Percentiles rank a stretch among this genome's conserved stretches.
These are phyloP conservation scores for Ricordea florida DNA, from an alignment of 92 coral and sea anemone species.

Conservation along the genomic window DNA sequence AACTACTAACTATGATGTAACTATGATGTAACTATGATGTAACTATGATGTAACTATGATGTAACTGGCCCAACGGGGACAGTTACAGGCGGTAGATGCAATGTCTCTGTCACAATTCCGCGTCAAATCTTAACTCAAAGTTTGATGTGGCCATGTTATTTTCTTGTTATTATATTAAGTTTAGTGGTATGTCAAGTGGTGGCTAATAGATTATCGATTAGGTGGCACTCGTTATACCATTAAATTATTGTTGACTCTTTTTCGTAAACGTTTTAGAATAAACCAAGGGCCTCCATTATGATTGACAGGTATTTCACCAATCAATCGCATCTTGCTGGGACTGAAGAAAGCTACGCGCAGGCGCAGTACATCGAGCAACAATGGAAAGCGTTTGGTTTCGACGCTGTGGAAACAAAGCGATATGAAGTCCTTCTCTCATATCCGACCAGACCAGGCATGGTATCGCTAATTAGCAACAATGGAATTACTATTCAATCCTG, in stretches of 20 bases:
- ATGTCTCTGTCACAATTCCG: too few species aligned
- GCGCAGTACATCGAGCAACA: conserved; percentile 58
- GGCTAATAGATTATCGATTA: neutral
- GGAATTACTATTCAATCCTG: conserved; percentile 54
- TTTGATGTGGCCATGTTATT: too few species aligned
- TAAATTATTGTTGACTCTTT: neutral
- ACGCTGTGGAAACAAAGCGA: conserved; percentile 62
- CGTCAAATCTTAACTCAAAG: too few species aligned
- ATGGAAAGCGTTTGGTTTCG: conserved; percentile 60
- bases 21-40: too few species aligned
- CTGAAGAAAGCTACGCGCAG: conserved; percentile 70
- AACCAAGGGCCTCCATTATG: neutral
- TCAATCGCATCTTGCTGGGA: conserved; percentile 62
- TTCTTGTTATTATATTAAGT: too few species aligned
- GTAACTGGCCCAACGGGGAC: too few species aligned
- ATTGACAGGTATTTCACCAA: conserved; percentile 62
- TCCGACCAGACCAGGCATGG: conserved; percentile 76
- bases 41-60: too few species aligned
- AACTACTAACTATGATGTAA: too few species aligned
- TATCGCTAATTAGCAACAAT: conserved; percentile 36
- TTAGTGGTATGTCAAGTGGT: too few species aligned
- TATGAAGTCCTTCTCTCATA: conserved; percentile 66
- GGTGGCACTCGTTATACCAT: neutral
- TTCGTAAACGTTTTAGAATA: too few species aligned
- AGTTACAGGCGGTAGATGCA: too few species aligned